These are phyloP conservation scores for Monopis laevigella DNA, from an alignment of 2,888 invertebrate genomes.

Conservation along the genomic window DNA sequence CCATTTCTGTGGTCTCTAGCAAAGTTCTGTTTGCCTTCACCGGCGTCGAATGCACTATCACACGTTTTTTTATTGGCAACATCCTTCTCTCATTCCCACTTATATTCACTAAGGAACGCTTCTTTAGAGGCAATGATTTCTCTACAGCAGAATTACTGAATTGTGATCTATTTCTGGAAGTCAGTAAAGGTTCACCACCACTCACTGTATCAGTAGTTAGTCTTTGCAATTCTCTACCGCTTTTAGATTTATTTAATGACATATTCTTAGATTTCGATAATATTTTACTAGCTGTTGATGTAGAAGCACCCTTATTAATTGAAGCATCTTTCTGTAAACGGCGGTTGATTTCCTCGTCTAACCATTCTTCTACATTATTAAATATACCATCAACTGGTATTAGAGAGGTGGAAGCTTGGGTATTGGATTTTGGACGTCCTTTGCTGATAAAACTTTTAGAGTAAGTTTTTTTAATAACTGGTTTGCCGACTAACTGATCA, in stretches of 20 bases:
- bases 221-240: slow-evolving; percentile 31
- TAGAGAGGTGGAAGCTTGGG: slow-evolving; percentile 23
- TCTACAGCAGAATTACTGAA: slow-evolving; percentile 27
- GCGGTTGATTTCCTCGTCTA: slow-evolving; percentile 31
- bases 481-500: slow-evolving; percentile 36
- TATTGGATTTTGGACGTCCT: slow-evolving; percentile 20
- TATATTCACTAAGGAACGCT: slow-evolving; percentile 30
- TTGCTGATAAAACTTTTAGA: slow-evolving; percentile 40
- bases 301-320: neutral
- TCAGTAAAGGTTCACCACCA: slow-evolving; percentile 27
- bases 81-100: slow-evolving; percentile 5
- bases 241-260: neutral
- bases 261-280: slow-evolving; percentile 18
- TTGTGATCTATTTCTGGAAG: slow-evolving; percentile 25
- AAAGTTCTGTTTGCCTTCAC: slow-evolving; percentile 28
- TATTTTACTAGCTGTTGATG: no score
- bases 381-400: slow-evolving; percentile 24
- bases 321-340: slow-evolving; percentile 23
- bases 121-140: slow-evolving; percentile 40
- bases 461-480: slow-evolving; percentile 31
- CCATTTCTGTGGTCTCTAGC: slow-evolving; percentile 24
- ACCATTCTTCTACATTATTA: slow-evolving; percentile 37
- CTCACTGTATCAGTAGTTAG: slow-evolving; percentile 34
- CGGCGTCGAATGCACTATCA: slow-evolving; percentile 45
- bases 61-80: slow-evolving; percentile 42